These are phyloP conservation scores for Coenonympha glycerion DNA, from an alignment of 2,888 invertebrate genomes.

Conservation along the genomic window DNA sequence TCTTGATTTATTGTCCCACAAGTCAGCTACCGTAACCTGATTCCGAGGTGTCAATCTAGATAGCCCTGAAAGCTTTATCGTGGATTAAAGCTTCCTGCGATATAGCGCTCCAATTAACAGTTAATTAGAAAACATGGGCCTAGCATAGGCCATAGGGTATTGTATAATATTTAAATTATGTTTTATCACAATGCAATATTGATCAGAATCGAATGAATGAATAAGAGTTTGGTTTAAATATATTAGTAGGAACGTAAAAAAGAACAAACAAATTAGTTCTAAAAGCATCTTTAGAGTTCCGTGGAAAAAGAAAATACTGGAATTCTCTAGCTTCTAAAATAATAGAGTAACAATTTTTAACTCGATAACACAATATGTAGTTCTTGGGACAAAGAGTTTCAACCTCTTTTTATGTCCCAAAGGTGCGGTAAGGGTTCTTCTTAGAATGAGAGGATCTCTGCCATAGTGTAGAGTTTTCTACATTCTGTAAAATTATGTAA, in stretches of 20 bases:
- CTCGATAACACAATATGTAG: no score
- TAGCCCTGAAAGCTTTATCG: constrained; percentile 10
- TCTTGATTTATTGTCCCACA: constrained; percentile 34
- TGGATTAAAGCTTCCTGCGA: constrained; percentile 12
- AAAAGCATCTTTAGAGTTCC: constrained; percentile 6
- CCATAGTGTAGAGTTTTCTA: no score
- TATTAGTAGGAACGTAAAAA: background rate
- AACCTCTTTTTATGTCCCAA: no score
- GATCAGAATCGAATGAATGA: background rate
- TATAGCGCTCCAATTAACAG: background rate
- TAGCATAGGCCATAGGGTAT: no score
- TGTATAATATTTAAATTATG: background rate
- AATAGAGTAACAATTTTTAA: no score
- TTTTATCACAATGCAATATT: background rate
- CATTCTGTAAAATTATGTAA: no score
- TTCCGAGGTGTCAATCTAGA: constrained; percentile 27
- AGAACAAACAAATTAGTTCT: background rate
- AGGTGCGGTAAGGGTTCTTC: no score
- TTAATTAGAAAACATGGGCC: constrained; percentile 5
- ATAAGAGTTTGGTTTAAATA: background rate
- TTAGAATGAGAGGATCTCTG: no score
- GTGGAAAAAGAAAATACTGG: no score
- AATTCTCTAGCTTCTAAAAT: no score
- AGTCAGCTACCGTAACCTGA: constrained; percentile 28
- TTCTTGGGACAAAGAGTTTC: no score